Evolutionary conservation across 2,888 invertebrate genomes (phyloP).

Genomic region (Ypsolopha scabrella): DNA sequence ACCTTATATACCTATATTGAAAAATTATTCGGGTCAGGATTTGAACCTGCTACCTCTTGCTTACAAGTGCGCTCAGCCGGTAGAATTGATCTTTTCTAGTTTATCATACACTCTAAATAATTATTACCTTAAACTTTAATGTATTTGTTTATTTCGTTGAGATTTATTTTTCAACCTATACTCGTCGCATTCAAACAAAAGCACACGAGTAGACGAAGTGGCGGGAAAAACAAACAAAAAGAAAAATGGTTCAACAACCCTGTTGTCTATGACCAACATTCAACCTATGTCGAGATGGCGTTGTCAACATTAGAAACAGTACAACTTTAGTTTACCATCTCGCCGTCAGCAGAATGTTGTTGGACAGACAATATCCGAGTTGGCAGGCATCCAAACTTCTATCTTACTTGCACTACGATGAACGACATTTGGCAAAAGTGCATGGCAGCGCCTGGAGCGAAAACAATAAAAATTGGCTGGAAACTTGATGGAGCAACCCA

Average conservation of each 20-base stretch:
- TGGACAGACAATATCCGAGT: not conserved
- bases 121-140: too few relatives aligned
- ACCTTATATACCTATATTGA: too few relatives aligned
- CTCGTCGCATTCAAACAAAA: too few relatives aligned
- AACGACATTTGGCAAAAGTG: constrained; percentile 1
- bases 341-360: not conserved
- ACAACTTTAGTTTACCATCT: not conserved
- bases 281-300: constrained; percentile 16
- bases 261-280: constrained; percentile 29
- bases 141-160: too few relatives aligned
- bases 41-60: too few relatives aligned
- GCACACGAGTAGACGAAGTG: not conserved
- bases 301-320: not conserved
- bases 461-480: not conserved
- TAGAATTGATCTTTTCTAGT: too few relatives aligned
- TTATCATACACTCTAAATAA: too few relatives aligned
- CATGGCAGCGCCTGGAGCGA: not conserved
- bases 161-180: too few relatives aligned
- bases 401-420: not conserved
- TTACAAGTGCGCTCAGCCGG: too few relatives aligned
- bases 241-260: constrained; percentile 28
- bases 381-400: not conserved
- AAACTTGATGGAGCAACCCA: not conserved
- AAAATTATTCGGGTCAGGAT: too few relatives aligned
- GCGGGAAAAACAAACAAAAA: constrained; percentile 7